phyloP scores from a whole-genome alignment of 2,113 vertebrate species.

The Vicugna pacos region DNA sequence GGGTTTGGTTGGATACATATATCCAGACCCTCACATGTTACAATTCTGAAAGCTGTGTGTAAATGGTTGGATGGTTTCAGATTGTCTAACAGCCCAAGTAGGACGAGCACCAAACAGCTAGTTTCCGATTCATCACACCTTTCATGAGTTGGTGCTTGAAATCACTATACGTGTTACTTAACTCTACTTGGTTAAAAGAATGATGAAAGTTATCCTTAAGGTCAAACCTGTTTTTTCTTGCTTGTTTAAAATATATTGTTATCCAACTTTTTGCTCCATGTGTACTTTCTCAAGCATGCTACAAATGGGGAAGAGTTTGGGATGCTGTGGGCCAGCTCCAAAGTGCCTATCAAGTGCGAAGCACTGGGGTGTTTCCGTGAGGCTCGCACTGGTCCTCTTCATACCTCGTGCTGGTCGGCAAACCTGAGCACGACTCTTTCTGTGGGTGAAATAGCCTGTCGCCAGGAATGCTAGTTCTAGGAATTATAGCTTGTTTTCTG shows the following conservation, averaged over 20 bases:
- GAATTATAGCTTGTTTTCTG: neutral
- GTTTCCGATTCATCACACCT: slow-evolving; percentile 83
- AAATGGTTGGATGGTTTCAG: too few relatives aligned
- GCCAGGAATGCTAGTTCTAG: neutral
- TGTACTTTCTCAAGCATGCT: slow-evolving; percentile 67
- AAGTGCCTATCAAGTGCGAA: rapidly evolving
- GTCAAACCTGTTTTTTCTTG: slow-evolving; percentile 80
- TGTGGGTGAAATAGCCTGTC: neutral
- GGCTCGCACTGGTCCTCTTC: rapidly evolving
- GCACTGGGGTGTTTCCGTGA: rapidly evolving
- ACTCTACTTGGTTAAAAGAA: slow-evolving; percentile 80
- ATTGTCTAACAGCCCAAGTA: too few relatives aligned
- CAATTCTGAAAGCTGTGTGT: too few relatives aligned
- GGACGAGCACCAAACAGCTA: too few relatives aligned
- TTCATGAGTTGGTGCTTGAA: slow-evolving; percentile 86
- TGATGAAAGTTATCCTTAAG: slow-evolving; percentile 81
- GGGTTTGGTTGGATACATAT: too few relatives aligned
- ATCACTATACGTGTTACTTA: slow-evolving; percentile 80
- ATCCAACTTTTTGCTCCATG: slow-evolving; percentile 69
- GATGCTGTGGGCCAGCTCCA: neutral
- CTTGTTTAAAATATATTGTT: slow-evolving; percentile 86
- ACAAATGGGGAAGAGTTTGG: neutral
- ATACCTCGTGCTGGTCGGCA: neutral
- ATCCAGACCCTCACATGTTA: too few relatives aligned
- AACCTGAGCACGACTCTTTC: neutral